A percentile compares a stretch with the other conserved stretches of the same genome.
phyloP scores from a whole-genome alignment of 92 coral and sea anemone genomes.

The Porites cylindrica region DNA sequence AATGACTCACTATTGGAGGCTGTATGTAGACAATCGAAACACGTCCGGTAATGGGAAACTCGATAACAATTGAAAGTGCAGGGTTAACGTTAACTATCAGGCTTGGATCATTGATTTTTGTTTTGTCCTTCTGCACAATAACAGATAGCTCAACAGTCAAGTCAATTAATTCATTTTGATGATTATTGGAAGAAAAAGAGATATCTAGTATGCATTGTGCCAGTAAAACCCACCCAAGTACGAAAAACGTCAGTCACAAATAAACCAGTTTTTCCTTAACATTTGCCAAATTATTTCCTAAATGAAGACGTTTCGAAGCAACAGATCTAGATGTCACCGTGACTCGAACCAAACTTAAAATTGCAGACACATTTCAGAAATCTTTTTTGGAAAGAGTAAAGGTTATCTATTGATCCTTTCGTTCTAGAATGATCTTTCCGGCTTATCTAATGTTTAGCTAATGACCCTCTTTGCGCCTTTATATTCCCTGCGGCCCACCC shows the following conservation, averaged over 20 bases:
- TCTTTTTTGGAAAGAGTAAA: background rate
- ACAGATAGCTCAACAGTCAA: background rate
- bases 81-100: no score
- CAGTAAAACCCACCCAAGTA: background rate
- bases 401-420: conserved; percentile 1
- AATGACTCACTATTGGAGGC: no score
- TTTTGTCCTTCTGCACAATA: no score
- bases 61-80: no score
- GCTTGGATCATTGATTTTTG: no score
- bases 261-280: no score
- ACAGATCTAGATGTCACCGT: background rate
- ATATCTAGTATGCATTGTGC: background rate
- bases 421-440: background rate
- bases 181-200: background rate
- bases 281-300: no score
- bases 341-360: background rate
- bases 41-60: no score
- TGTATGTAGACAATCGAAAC: no score
- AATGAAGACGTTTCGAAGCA: no score
- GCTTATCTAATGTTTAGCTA: background rate
- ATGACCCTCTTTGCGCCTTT: background rate
- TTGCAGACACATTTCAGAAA: background rate
- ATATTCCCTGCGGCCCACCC: background rate
- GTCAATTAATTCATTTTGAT: background rate
- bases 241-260: background rate